Evolutionary conservation across 2,797 vertebrate genomes (phyloP).

Genomic region (Anableps anableps): DNA sequence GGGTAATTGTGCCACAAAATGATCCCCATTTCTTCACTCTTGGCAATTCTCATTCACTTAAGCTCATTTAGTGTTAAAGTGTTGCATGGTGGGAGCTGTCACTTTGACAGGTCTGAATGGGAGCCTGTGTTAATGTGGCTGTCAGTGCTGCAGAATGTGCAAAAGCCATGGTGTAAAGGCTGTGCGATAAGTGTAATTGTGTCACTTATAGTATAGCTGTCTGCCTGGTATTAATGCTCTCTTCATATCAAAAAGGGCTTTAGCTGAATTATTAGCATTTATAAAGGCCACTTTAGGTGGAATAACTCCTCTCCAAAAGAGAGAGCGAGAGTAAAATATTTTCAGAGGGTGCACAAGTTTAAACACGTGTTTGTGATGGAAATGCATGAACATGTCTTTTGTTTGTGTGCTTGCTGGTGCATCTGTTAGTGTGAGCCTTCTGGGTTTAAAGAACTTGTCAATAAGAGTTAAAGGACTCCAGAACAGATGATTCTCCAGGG

Average conservation of each 20-base stretch:
- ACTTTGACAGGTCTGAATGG: conserved; percentile 56
- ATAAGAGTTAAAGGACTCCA: conserved; percentile 63
- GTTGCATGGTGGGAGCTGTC: conserved; percentile 44
- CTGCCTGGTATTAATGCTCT: conserved; percentile 57
- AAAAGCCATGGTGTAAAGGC: conserved; percentile 34
- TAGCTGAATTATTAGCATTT: conserved; percentile 64
- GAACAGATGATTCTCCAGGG: conserved; percentile 61
- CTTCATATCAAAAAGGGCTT: conserved; percentile 56
- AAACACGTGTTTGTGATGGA: conserved; percentile 9
- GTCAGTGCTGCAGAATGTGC: conserved; percentile 26
- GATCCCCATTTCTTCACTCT: conserved; percentile 43
- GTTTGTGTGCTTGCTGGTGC: conserved; percentile 2
- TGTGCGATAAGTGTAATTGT: conserved; percentile 53
- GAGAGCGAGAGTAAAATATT: conserved; percentile 25
- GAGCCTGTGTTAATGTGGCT: conserved; percentile 37
- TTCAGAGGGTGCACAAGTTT: conserved; percentile 13
- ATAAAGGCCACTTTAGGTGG: conserved; percentile 61
- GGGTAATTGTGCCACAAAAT: conserved; percentile 53
- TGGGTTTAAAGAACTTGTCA: conserved; percentile 51
- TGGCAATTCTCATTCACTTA: conserved; percentile 62
- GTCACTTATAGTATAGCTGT: conserved; percentile 49
- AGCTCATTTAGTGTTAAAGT: conserved; percentile 60
- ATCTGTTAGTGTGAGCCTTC: conserved; percentile 15
- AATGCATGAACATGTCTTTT: conserved; percentile 18
- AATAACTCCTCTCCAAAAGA: conserved; percentile 38